These are phyloP conservation scores for Penaeus indicus DNA, from an alignment of 1,140 invertebrate species.

Conservation along the genomic window DNA sequence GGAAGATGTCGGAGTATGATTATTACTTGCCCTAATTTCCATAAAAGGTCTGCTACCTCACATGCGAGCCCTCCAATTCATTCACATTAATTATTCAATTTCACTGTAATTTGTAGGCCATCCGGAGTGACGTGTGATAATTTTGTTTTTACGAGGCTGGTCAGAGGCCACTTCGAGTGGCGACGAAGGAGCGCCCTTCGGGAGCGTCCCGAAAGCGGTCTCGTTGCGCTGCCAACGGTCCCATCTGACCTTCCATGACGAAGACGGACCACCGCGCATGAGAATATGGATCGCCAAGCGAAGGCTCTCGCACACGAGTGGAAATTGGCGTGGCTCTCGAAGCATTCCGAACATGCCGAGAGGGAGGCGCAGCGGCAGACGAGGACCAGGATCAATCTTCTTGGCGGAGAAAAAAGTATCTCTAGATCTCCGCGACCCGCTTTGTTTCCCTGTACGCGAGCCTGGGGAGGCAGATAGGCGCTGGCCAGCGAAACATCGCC, in stretches of 20 bases:
- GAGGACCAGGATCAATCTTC: no score
- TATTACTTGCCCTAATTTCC: constrained; percentile 57
- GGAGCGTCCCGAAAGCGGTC: background rate
- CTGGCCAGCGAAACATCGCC: no score
- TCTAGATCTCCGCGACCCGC: no score
- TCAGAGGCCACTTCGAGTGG: constrained; percentile 10
- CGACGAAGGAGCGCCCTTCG: background rate
- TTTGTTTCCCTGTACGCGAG: no score
- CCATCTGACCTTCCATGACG: constrained; percentile 31
- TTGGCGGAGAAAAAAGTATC: no score
- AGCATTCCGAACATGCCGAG: no score
- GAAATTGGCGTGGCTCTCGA: no score
- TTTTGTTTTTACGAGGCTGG: constrained; percentile 31
- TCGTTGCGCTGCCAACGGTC: background rate
- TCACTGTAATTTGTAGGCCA: constrained; percentile 51
- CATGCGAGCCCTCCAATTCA: constrained; percentile 49
- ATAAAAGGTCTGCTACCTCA: constrained; percentile 57
- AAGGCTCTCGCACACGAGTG: background rate
- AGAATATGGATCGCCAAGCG: background rate
- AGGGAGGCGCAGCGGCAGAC: no score
- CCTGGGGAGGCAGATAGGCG: no score
- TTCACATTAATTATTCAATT: constrained; percentile 60
- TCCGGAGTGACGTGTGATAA: constrained; percentile 52
- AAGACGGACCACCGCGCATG: constrained; percentile 1
- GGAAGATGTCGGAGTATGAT: background rate